Evolutionary conservation across 2,888 invertebrate species (phyloP).

Genomic region (Lissonota sp.): DNA sequence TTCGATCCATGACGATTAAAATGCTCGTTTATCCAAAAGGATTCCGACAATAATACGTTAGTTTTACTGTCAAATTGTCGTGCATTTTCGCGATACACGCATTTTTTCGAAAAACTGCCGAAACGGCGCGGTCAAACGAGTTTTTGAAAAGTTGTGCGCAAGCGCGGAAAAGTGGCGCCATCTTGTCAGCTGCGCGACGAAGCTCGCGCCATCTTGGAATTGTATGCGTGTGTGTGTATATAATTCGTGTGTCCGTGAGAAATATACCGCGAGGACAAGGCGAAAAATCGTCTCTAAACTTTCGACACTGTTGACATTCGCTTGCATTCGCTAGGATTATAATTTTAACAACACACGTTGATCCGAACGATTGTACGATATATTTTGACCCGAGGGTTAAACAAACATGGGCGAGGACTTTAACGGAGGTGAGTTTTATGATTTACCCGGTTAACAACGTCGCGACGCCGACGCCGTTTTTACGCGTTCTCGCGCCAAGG

Average conservation of each 20-base stretch:
- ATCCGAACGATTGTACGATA: constrained; percentile 7
- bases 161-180: constrained; percentile 25
- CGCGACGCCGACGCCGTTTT: constrained; percentile 63
- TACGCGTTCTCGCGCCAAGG: constrained; percentile 54
- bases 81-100: background rate
- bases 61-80: too few relatives aligned
- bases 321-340: constrained; percentile 22
- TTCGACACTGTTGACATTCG: constrained; percentile 38
- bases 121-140: constrained; percentile 27
- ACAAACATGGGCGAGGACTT: constrained; percentile 81
- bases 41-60: too few relatives aligned
- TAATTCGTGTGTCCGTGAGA: constrained; percentile 16
- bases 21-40: background rate
- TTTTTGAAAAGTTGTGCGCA: constrained; percentile 5
- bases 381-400: constrained; percentile 1
- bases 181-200: constrained; percentile 3
- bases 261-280: constrained; percentile 10
- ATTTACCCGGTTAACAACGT: constrained; percentile 63
- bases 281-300: background rate
- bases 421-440: constrained; percentile 79
- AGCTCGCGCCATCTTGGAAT: constrained; percentile 49
- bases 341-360: constrained; percentile 1
- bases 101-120: constrained; percentile 56
- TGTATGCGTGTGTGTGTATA: constrained; percentile 26
- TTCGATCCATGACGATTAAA: constrained; percentile 68